phyloP scores from a whole-genome alignment of 2,888 invertebrate genomes.

The Lepidonotus clava region DNA sequence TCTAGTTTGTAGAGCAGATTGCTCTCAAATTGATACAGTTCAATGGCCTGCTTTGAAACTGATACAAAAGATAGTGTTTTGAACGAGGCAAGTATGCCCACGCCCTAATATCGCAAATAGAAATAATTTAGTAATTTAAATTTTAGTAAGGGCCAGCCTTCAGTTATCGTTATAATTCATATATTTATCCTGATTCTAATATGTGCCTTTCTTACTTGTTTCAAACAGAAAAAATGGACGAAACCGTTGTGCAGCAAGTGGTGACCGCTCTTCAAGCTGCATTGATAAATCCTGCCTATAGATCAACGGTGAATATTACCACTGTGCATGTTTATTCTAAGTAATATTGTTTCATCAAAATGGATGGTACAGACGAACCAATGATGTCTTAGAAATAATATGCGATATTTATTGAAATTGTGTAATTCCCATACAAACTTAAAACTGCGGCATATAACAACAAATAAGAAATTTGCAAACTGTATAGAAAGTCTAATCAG shows the following conservation, averaged over 20 bases:
- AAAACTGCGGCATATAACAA: not conserved
- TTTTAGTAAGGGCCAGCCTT: no score
- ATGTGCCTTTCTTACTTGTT: no score
- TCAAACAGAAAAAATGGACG: slow-evolving; percentile 78
- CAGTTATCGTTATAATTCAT: no score
- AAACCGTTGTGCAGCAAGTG: slow-evolving; percentile 84
- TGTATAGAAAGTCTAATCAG: no score
- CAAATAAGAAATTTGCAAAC: no score
- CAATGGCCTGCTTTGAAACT: no score
- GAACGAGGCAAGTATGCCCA: not conserved
- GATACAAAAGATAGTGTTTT: no score
- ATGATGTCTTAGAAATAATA: not conserved
- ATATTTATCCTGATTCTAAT: no score
- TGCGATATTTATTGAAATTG: not conserved
- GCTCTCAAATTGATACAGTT: no score
- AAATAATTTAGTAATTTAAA: not conserved
- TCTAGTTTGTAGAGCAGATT: no score
- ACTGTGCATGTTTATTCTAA: not conserved
- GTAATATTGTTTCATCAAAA: not conserved
- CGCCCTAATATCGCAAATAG: not conserved
- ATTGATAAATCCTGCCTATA: slow-evolving; percentile 84
- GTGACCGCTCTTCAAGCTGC: slow-evolving; percentile 85
- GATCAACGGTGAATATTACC: slow-evolving; percentile 82
- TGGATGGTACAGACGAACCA: not conserved
- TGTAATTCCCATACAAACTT: not conserved